Evolutionary conservation across 1,140 invertebrate species (phyloP), one percentile per base, ranked within the genome.

Genomic region (Eubasilissa regina): DNA sequence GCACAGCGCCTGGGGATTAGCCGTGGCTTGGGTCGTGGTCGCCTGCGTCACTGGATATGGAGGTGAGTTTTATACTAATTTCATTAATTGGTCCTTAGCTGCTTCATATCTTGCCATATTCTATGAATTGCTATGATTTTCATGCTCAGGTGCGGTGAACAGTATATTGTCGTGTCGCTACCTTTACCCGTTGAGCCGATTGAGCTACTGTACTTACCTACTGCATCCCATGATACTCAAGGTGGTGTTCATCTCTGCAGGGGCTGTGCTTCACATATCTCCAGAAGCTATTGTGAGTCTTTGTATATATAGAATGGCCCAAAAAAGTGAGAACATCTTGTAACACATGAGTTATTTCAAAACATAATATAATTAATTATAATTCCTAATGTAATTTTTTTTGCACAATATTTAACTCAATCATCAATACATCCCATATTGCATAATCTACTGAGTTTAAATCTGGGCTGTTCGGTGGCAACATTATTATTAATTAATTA

Each of bases 21-120:
- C 86, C 0, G 77, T 92, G 6, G 86, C 85, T 0, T 92, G 91
- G 90, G 84, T 92, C 21, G 81, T 92, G 4, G 85, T 91, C 4
- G 89, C 88, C 12, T 91, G 90, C 81, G 84, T 87, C 10, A 88
- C 87, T 48, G 88, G 87, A 35, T 85, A 90, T 75, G 89, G 86
- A 75, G 86, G 86, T 88, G 15, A 74, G 51, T 66, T 12, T 35
- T 6, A 6, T 6, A 35, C 25, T 6, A 35, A 35, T 35, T 35
- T 35, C 25, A 35, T 35, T 1, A 35, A 35, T 35, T 35, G 25
- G 1, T 35, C 25, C 25, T 35, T 6, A 35, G 25, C 1, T 35
- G 25, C 25, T 35, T 35, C 1, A 35, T 35, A 6, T 6, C 25
- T 35, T 3, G 25, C 6, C 25, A 35, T 35, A 6, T 35, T 3